These are phyloP conservation scores for Vannuccia rotundouncinata DNA, from an alignment of 2,888 invertebrate species.

Conservation along the genomic window DNA sequence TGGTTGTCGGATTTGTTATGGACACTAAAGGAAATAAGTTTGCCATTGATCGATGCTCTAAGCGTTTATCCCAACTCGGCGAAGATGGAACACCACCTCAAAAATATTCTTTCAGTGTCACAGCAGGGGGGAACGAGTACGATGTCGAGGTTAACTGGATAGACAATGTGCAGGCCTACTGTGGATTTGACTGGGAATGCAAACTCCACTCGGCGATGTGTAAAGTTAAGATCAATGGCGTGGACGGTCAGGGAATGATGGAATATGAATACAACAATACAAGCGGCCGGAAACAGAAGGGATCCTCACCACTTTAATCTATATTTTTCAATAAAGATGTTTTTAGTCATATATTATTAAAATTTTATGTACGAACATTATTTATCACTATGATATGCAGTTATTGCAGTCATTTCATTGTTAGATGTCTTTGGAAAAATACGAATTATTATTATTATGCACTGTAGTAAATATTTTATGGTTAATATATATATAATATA, in stretches of 20 bases:
- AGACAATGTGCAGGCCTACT: conserved; percentile 16
- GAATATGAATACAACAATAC: conserved; percentile 36
- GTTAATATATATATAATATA: too few relatives aligned
- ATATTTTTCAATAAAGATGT: too few relatives aligned
- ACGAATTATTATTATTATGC: too few relatives aligned
- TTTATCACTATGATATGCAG: too few relatives aligned
- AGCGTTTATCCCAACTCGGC: conserved; percentile 21
- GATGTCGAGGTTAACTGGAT: conserved; percentile 20
- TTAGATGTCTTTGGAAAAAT: too few relatives aligned
- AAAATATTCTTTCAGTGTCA: conserved; percentile 17
- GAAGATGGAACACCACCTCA: conserved; percentile 20
- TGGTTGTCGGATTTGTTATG: conserved; percentile 33
- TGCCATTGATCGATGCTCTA: background rate
- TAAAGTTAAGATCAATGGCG: conserved; percentile 3
- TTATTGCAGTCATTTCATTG: too few relatives aligned
- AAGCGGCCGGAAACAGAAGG: too few relatives aligned
- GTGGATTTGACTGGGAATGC: conserved; percentile 31
- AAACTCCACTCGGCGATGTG: conserved; percentile 27
- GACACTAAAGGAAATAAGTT: conserved; percentile 9
- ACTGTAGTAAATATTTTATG: too few relatives aligned
- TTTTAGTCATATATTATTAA: too few relatives aligned
- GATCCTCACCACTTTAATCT: too few relatives aligned
- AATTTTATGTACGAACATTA: too few relatives aligned
- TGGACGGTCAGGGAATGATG: conserved; percentile 32
- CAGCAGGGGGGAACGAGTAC: conserved; percentile 22